Base-by-base conservation (phyloP, 2,113 vertebrate genomes). In the Coracopsis vasa region DNA sequence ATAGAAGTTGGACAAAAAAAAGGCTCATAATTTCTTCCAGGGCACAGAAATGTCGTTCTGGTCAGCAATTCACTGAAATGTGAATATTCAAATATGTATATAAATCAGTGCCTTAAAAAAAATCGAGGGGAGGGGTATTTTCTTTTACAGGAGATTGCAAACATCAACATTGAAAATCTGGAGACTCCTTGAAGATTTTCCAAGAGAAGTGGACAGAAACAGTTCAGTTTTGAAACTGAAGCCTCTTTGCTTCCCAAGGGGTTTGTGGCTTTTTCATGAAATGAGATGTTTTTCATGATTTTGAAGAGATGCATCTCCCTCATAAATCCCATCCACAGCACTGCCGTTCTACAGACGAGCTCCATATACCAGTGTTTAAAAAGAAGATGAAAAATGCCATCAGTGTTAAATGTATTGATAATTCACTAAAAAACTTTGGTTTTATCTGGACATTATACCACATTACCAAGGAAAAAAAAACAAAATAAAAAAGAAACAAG, bases 221-320 rank as follows among this genome's bases (percentile, higher is more conserved):
- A 81, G 72, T 62, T 93, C 86, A 89, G 86, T 93, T 93, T 95
- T 94, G 60, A 94, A 92, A 87, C 48, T 7, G 90, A 93, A 96
- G 31, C 35, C 65, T 75, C 65, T 84, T 16, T 67, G 35, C 35
- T 48, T 91, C 90, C 83, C 81, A 41, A 90, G 88, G 70, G 87
- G 66, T 27, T 90, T 96, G 87, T 85, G 84, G 61, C 9, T 80
- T 94, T 92, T 93, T 91, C 54, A 84, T 74, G 88, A 95, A 92
- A 96, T 66, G 31, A 87, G 62, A 86, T 54, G 67, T 31, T 95
- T 97, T 83, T 73, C 64, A n/a, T 91, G 61, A 94, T 95, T 96
- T 91, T 80, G 31, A 69, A 87, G 56, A 89, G 58, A 65, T 75
- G 50, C 16, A 84, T 39, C n/a, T 23, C 56, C 20, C 18, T 16